phyloP scores from a whole-genome alignment of 2,797 vertebrate genomes.

The Alauda arvensis region DNA sequence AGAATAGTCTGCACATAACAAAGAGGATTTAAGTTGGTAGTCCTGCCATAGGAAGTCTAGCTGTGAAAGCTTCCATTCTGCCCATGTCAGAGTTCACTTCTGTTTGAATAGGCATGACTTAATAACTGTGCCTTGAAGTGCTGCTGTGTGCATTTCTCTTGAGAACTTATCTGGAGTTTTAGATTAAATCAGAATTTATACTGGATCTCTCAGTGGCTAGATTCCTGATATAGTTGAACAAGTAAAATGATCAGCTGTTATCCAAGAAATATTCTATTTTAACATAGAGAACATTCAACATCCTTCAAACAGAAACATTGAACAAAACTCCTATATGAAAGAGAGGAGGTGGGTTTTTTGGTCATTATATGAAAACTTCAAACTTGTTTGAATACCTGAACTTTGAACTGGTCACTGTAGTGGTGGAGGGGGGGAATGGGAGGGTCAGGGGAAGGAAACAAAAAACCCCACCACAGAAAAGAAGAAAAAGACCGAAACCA shows the following conservation, averaged over 20 bases:
- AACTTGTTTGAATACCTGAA: background rate
- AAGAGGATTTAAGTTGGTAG: background rate
- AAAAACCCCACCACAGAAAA: background rate
- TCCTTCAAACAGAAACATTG: background rate
- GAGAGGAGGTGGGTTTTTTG: background rate
- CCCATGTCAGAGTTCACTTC: slow-evolving; percentile 24
- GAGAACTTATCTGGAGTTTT: background rate
- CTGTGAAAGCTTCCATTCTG: slow-evolving; percentile 37
- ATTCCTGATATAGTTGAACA: background rate
- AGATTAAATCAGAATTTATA: slow-evolving; percentile 29
- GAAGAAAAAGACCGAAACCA: background rate
- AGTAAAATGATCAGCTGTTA: background rate
- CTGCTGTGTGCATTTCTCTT: background rate
- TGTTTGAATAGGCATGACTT: slow-evolving; percentile 33
- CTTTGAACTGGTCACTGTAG: background rate
- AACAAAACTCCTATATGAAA: background rate
- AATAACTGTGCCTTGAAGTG: slow-evolving; percentile 13
- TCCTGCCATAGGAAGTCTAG: background rate
- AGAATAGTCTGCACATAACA: background rate
- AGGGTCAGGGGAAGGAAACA: too few relatives aligned
- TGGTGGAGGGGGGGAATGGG: fast-evolving
- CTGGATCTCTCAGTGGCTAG: background rate
- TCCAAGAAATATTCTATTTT: background rate
- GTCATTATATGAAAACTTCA: background rate
- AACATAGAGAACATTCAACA: background rate